A percentile compares a stretch with the other conserved stretches of the same genome.
phyloP scores from a whole-genome alignment of 2,888 invertebrate species.

The Dromius quadrimaculatus region DNA sequence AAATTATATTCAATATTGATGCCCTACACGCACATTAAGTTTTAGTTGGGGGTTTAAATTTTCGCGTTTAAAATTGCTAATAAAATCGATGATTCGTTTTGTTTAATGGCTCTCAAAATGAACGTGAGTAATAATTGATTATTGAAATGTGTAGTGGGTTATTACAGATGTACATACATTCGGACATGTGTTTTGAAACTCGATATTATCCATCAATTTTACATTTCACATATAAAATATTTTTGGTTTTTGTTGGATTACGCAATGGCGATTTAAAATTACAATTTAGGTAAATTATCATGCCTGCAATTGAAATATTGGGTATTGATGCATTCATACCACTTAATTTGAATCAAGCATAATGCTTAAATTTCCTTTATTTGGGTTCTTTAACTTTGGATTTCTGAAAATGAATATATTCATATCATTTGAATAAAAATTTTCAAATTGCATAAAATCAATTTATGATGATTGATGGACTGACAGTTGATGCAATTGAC shows the following conservation, averaged over 20 bases:
- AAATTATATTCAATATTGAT: no score
- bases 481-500: no score
- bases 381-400: no score
- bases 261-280: conserved; percentile 17
- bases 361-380: no score
- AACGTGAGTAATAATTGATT: conserved; percentile 48
- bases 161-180: conserved; percentile 43
- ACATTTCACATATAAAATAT: conserved; percentile 41
- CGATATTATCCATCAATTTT: conserved; percentile 49
- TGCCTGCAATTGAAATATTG: conserved; percentile 7
- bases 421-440: no score
- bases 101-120: conserved; percentile 46
- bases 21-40: no score
- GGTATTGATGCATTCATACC: conserved; percentile 18
- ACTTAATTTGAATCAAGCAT: no score
- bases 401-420: no score
- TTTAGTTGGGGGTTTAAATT: conserved; percentile 43
- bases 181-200: conserved; percentile 48
- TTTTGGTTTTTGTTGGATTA: conserved; percentile 43
- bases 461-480: no score
- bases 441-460: no score
- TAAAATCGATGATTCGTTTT: conserved; percentile 47
- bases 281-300: conserved; percentile 20
- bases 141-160: conserved; percentile 47
- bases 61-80: conserved; percentile 42